phyloP scores from a whole-genome alignment of 2,113 vertebrate genomes.

The Colaptes auratus region DNA sequence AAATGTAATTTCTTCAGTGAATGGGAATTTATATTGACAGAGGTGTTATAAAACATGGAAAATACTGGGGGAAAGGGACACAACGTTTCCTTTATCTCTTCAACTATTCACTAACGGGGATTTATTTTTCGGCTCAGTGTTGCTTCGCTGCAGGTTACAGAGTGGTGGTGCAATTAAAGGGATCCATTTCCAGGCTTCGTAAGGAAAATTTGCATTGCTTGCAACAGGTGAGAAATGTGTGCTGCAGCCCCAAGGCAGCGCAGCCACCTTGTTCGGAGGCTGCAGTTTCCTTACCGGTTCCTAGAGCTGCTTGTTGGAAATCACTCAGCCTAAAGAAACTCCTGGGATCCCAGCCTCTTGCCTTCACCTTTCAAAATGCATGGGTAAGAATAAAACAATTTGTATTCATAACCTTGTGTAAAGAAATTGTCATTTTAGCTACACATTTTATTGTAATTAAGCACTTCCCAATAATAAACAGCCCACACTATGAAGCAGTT shows the following conservation, averaged over 20 bases:
- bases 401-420: slow-evolving; percentile 15
- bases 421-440: slow-evolving; percentile 36
- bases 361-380: background rate
- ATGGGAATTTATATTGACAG: slow-evolving; percentile 50
- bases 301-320: background rate
- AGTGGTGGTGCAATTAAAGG: background rate
- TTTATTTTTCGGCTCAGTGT: background rate
- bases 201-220: background rate
- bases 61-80: background rate
- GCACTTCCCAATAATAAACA: background rate
- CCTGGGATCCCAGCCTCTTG: background rate
- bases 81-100: background rate
- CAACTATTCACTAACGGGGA: background rate
- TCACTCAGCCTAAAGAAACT: background rate
- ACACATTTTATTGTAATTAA: slow-evolving; percentile 27
- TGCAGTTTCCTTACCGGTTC: background rate
- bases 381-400: background rate
- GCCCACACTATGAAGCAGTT: background rate
- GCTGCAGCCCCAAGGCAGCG: background rate
- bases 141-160: background rate
- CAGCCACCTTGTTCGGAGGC: background rate
- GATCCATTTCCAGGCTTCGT: background rate
- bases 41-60: slow-evolving; percentile 46
- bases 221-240: background rate
- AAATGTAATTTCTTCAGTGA: slow-evolving; percentile 41